These are phyloP conservation scores for Ecliptopera silaceata DNA, from an alignment of 2,888 invertebrate species.

Conservation along the genomic window DNA sequence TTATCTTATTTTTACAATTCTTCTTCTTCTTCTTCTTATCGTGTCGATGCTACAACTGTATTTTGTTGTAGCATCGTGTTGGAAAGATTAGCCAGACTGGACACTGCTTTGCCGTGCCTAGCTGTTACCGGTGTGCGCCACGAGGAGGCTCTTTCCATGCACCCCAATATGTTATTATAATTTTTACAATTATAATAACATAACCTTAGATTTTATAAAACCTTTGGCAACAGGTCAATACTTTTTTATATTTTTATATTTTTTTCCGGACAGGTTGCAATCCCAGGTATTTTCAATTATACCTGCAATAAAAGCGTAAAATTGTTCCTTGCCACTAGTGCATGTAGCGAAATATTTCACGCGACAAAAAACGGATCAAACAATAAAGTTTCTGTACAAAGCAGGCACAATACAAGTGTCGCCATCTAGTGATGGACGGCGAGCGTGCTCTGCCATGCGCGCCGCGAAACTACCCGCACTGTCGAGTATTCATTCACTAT, in stretches of 20 bases:
- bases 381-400: conserved; percentile 20
- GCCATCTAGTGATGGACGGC: conserved; percentile 21
- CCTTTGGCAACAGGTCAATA: too few species aligned
- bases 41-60: too few species aligned
- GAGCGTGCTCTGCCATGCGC: conserved; percentile 5
- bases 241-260: not conserved
- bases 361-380: conserved; percentile 22
- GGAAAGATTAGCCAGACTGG: too few species aligned
- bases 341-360: conserved; percentile 4
- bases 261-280: not conserved
- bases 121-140: too few species aligned
- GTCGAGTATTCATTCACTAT: not conserved
- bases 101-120: too few species aligned
- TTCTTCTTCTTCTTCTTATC: too few species aligned
- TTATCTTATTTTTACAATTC: too few species aligned
- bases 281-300: conserved; percentile 4
- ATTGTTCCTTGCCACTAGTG: conserved; percentile 1
- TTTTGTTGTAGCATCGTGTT: too few species aligned
- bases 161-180: too few species aligned
- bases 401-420: conserved; percentile 19
- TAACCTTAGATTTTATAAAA: too few species aligned
- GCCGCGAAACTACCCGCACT: not conserved
- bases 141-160: too few species aligned
- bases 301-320: conserved; percentile 1
- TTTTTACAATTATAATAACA: too few species aligned